These are phyloP conservation scores for Loris lydekkerianus DNA, from an alignment of 2,797 vertebrate genomes.

Conservation along the genomic window DNA sequence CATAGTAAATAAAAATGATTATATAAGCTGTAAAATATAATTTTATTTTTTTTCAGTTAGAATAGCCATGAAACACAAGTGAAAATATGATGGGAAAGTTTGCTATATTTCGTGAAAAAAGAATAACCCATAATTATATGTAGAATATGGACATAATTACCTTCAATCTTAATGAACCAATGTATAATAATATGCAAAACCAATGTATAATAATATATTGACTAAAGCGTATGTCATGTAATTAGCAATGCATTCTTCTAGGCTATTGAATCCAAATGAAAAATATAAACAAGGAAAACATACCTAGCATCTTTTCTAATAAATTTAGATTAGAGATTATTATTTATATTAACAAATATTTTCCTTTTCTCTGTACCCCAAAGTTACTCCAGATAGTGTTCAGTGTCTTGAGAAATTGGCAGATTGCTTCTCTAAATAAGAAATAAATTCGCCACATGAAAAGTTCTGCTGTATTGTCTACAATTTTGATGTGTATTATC, in stretches of 20 bases:
- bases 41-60: neutral
- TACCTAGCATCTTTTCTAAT: neutral
- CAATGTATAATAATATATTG: neutral
- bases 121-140: neutral
- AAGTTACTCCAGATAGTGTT: neutral
- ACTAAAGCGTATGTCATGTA: neutral
- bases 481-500: neutral
- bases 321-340: neutral
- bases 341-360: neutral
- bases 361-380: neutral
- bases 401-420: neutral
- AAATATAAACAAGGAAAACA: neutral
- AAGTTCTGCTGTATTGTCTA: neutral
- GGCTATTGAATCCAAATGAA: neutral
- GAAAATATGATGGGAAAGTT: neutral
- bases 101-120: neutral
- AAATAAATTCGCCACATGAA: neutral
- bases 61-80: neutral
- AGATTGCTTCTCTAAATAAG: neutral
- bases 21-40: neutral
- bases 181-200: neutral
- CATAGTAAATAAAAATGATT: constrained; percentile 21
- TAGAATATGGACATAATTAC: neutral
- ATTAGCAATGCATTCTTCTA: neutral
- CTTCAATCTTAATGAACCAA: neutral